Evolutionary conservation across 2,888 invertebrate genomes (phyloP).

Genomic region (Chloromyia formosa): DNA sequence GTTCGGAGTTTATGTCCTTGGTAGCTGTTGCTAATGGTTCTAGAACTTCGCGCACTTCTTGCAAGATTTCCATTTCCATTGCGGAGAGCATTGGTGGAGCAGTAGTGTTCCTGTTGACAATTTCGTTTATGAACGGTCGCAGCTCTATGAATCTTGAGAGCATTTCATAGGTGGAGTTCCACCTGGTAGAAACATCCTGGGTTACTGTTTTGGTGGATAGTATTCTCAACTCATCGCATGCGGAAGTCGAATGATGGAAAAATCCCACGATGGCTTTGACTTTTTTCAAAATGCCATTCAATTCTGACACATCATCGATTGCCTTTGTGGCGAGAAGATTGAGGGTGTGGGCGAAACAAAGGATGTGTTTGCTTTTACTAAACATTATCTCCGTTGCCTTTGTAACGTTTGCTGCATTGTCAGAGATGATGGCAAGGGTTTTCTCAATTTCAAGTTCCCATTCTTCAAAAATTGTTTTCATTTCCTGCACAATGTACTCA

Average conservation of each 20-base stretch:
- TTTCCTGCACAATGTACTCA: slow-evolving; percentile 15
- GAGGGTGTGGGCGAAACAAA: slow-evolving; percentile 17
- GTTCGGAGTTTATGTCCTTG: slow-evolving; percentile 24
- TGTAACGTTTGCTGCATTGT: slow-evolving; percentile 31
- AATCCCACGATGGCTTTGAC: slow-evolving; percentile 30
- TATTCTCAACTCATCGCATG: slow-evolving; percentile 29
- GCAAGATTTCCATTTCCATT: slow-evolving; percentile 32
- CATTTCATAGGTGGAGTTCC: slow-evolving; percentile 16
- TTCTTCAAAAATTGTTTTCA: background rate
- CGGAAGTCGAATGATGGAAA: too few relatives aligned
- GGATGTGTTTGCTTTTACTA: slow-evolving; percentile 19
- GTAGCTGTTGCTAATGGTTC: slow-evolving; percentile 31
- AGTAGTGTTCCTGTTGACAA: slow-evolving; percentile 25
- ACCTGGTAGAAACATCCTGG: slow-evolving; percentile 18
- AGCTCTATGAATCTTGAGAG: slow-evolving; percentile 31
- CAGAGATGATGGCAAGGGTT: slow-evolving; percentile 25
- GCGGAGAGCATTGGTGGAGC: slow-evolving; percentile 36
- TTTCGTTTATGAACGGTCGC: slow-evolving; percentile 13
- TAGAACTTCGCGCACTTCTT: slow-evolving; percentile 22
- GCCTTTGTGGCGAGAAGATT: slow-evolving; percentile 19
- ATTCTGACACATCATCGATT: slow-evolving; percentile 17
- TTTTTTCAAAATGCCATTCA: slow-evolving; percentile 28
- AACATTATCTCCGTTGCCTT: slow-evolving; percentile 30
- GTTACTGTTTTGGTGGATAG: slow-evolving; percentile 13
- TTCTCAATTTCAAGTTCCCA: slow-evolving; percentile 25